Evolutionary conservation across 2,113 vertebrate genomes (phyloP).

Genomic region (Cephalopterus ornatus): DNA sequence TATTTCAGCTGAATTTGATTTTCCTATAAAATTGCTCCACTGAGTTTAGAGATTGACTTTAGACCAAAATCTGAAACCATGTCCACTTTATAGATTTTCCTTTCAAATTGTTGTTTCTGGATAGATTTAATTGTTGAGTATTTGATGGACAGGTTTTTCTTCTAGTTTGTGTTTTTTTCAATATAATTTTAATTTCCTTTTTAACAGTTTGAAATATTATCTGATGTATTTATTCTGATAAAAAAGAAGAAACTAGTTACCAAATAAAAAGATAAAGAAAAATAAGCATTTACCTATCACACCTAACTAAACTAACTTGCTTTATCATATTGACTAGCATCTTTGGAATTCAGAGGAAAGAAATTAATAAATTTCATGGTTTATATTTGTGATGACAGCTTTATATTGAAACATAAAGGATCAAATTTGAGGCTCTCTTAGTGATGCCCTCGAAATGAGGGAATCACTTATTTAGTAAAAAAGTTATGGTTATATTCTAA

Average conservation of each 20-base stretch:
- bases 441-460: neutral
- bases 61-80: neutral
- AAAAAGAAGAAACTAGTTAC: neutral
- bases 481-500: neutral
- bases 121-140: neutral
- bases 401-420: neutral
- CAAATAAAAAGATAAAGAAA: neutral
- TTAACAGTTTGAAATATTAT: neutral
- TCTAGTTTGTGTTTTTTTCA: neutral
- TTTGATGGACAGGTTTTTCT: conserved; percentile 9
- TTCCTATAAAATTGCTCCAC: neutral
- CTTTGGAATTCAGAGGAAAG: neutral
- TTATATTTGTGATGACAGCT: neutral
- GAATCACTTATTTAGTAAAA: neutral
- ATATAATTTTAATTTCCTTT: neutral
- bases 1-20: neutral
- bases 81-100: conserved; percentile 31
- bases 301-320: neutral
- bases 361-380: neutral
- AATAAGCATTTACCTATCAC: neutral
- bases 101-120: conserved; percentile 8
- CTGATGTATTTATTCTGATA: neutral
- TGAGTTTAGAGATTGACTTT: conserved; percentile 16
- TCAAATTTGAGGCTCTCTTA: neutral
- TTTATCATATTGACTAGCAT: neutral